phyloP scores from a whole-genome alignment of 2,113 vertebrate genomes.

The Pardalotus punctatus region DNA sequence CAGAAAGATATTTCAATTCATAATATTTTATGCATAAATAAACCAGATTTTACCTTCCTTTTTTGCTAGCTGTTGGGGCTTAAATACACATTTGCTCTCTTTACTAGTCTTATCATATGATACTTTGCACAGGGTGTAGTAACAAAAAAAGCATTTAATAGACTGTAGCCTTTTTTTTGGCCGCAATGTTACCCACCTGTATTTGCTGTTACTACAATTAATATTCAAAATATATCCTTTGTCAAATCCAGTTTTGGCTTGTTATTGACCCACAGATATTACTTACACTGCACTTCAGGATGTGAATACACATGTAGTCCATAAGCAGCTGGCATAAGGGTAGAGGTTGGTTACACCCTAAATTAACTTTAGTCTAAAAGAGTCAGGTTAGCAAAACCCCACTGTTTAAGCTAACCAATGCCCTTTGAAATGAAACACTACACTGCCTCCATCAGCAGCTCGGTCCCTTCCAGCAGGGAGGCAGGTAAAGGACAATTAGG shows the following conservation, averaged over 20 bases:
- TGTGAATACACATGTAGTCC: not conserved
- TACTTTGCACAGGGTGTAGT: not conserved
- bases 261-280: not conserved
- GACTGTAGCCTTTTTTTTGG: not conserved
- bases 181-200: not conserved
- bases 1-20: not conserved
- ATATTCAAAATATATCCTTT: not conserved
- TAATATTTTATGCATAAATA: not conserved
- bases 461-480: not conserved
- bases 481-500: not conserved
- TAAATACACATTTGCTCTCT: not conserved
- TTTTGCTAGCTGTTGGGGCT: not conserved
- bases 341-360: not conserved
- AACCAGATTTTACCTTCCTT: not conserved
- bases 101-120: not conserved
- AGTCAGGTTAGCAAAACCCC: not conserved
- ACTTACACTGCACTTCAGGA: not conserved
- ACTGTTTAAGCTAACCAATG: not conserved
- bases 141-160: not conserved
- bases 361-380: not conserved
- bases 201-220: not conserved
- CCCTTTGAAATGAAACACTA: not conserved
- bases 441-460: not conserved
- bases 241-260: not conserved
- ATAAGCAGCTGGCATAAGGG: not conserved